These are phyloP conservation scores for Ammodytes dubius DNA, from an alignment of 2,113 vertebrate species.

Conservation along the genomic window DNA sequence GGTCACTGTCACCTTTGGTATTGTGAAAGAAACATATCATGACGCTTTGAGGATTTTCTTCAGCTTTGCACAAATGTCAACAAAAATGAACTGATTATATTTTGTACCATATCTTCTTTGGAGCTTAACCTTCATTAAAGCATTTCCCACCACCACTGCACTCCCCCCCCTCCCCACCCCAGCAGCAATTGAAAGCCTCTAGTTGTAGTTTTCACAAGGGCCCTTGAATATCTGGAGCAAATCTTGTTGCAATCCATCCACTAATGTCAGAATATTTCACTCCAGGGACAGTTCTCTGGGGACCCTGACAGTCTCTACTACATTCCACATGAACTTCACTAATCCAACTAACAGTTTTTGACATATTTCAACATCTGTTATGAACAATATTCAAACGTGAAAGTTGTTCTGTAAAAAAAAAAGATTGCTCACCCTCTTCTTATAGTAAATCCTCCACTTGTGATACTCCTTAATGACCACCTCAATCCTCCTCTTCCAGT, in stretches of 20 bases:
- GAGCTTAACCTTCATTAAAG: too few relatives aligned
- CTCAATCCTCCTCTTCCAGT: slow-evolving; percentile 97
- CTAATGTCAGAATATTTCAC: neutral
- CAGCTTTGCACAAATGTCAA: too few relatives aligned
- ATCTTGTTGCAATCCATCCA: neutral
- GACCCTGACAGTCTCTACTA: neutral
- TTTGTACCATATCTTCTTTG: too few relatives aligned
- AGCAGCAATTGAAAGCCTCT: too few relatives aligned
- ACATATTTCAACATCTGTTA: neutral
- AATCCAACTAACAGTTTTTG: neutral
- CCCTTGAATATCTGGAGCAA: neutral
- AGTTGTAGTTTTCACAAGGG: too few relatives aligned
- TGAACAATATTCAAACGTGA: neutral
- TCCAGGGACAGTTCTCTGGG: neutral
- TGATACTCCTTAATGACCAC: slow-evolving; percentile 98
- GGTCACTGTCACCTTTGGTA: too few relatives aligned
- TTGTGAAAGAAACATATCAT: too few relatives aligned
- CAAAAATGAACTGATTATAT: too few relatives aligned
- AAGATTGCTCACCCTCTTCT: slow-evolving; percentile 90
- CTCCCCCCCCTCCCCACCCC: too few relatives aligned
- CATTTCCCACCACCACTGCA: too few relatives aligned
- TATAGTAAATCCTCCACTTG: slow-evolving; percentile 99
- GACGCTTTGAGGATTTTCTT: too few relatives aligned
- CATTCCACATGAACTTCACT: neutral
- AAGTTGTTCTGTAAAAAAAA: neutral